phyloP scores from a whole-genome alignment of 2,888 invertebrate species.

The Volucella inflata region DNA sequence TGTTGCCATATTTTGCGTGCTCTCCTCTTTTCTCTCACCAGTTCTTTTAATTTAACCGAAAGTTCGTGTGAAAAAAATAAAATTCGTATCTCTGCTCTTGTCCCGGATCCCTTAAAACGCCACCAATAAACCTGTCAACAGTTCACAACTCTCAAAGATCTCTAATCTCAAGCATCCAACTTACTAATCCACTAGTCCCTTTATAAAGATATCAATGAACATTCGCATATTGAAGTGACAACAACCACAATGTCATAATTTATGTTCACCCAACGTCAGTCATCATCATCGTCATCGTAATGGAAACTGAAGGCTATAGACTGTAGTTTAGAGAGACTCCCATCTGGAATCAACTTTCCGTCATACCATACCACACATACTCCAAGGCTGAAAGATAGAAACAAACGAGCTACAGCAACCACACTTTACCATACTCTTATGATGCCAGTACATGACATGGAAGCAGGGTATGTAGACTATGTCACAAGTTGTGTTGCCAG shows the following conservation, averaged over 20 bases:
- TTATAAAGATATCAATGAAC: slow-evolving; percentile 70
- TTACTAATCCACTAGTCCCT: background rate
- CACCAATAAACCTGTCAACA: slow-evolving; percentile 72
- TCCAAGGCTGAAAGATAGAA: slow-evolving; percentile 28
- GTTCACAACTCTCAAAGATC: slow-evolving; percentile 47
- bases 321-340: slow-evolving; percentile 22
- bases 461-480: slow-evolving; percentile 42
- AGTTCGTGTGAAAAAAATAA: too few relatives aligned
- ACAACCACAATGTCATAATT: slow-evolving; percentile 70
- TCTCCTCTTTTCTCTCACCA: too few relatives aligned
- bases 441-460: slow-evolving; percentile 17
- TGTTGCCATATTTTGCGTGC: too few relatives aligned
- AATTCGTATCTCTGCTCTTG: too few relatives aligned
- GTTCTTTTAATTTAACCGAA: too few relatives aligned
- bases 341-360: slow-evolving; percentile 51
- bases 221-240: slow-evolving; percentile 59
- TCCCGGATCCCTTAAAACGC: background rate
- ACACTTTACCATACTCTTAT: background rate
- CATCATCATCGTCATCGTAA: slow-evolving; percentile 60
- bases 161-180: slow-evolving; percentile 38
- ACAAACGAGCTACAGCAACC: background rate
- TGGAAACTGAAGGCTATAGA: slow-evolving; percentile 18
- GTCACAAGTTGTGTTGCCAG: slow-evolving; percentile 54
- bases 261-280: slow-evolving; percentile 72
- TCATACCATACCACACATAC: slow-evolving; percentile 29